phyloP scores from a whole-genome alignment of 2,888 invertebrate genomes.

The Willowsia nigromaculata region DNA sequence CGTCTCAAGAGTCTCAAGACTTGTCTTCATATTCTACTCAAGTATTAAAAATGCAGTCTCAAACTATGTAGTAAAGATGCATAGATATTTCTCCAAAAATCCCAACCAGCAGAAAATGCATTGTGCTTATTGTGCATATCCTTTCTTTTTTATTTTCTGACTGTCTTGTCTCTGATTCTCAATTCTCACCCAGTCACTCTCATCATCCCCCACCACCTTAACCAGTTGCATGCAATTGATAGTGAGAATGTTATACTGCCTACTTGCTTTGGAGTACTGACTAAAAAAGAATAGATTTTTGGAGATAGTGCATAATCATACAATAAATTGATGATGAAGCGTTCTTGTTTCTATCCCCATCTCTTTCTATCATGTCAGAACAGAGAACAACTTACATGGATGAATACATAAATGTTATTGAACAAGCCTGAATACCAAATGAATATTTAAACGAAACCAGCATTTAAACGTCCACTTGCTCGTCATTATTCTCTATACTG shows the following conservation, averaged over 20 bases:
- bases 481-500: conserved; percentile 71
- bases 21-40: not conserved
- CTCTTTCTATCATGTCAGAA: not conserved
- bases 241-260: not conserved
- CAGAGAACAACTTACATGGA: not conserved
- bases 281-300: conserved; percentile 38
- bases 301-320: conserved; percentile 17
- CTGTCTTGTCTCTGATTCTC: conserved; percentile 1
- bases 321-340: conserved; percentile 31
- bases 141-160: not conserved
- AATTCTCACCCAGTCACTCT: conserved; percentile 3
- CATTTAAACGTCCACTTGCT: conserved; percentile 19
- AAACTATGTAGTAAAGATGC: not conserved
- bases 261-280: not conserved
- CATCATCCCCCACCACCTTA: not conserved
- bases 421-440: not conserved
- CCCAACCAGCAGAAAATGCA: not conserved
- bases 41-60: not conserved
- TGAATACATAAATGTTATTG: conserved; percentile 4
- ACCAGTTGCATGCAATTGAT: conserved; percentile 22
- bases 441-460: not conserved
- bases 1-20: not conserved
- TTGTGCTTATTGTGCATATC: not conserved
- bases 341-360: not conserved
- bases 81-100: conserved; percentile 26